Conservation (phyloP, 2,113 vertebrate species). For the Euleptes europaea region DNA sequence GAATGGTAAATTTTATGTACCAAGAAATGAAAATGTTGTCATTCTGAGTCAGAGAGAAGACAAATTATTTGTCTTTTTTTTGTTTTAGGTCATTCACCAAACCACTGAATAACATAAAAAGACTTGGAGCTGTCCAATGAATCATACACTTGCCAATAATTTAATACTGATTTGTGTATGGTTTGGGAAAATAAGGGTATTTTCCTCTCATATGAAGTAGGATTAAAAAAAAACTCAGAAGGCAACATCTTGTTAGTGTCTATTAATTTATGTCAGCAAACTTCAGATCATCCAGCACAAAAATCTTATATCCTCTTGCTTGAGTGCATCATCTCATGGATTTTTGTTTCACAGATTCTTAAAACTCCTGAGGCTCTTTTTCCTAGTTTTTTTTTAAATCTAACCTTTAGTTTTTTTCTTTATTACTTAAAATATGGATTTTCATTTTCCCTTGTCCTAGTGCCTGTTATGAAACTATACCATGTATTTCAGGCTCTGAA, state of each 20-base stretch:
- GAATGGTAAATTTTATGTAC: too few species aligned
- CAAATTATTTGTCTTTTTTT: constrained; percentile 10
- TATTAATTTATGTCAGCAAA: background rate
- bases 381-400: constrained; percentile 17
- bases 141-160: constrained; percentile 5
- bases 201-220: background rate
- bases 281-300: constrained; percentile 29
- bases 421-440: constrained; percentile 25
- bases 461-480: background rate
- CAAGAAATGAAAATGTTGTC: constrained; percentile 2
- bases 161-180: constrained; percentile 6
- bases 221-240: constrained; percentile 10
- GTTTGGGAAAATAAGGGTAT: background rate
- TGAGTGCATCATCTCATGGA: background rate
- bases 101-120: background rate
- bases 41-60: background rate
- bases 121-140: background rate
- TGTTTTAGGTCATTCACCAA: background rate
- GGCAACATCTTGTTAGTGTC: background rate
- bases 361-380: constrained; percentile 16
- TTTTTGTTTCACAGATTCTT: background rate
- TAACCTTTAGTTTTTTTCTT: constrained; percentile 15
- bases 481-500: constrained; percentile 12
- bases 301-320: constrained; percentile 5
- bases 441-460: constrained; percentile 16